Evolutionary conservation across 2,797 vertebrate species (phyloP), one percentile per base, ranked within the genome.

Genomic region (Pelodytes ibericus): DNA sequence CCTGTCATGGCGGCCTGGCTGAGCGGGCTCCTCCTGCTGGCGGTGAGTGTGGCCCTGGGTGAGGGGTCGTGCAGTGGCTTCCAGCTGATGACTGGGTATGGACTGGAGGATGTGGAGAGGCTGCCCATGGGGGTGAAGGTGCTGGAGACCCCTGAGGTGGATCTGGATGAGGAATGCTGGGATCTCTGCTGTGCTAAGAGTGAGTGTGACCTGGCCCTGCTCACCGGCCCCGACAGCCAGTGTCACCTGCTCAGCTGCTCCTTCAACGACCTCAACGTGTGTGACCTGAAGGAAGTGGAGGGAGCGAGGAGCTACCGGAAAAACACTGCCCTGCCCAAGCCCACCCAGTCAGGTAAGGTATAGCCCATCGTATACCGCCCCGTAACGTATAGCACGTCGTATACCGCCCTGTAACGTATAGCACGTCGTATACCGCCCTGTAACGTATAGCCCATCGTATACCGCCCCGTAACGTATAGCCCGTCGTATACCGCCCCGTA

Each of bases 331-430:
- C 69, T 69, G 3, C n/a, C 6, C 3, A 24, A 15, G 1, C 75
- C 70, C 11, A 39, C 13, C 1, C 70, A 56, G 56, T 22, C 65
- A 20, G 75, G 75, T 78, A 71, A 78, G n/a, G n/a, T n/a, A n/a
- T n/a, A n/a, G n/a, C n/a, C n/a, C n/a, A n/a, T n/a, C n/a, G n/a
- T n/a, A n/a, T n/a, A n/a, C n/a, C n/a, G n/a, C n/a, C n/a, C n/a
- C n/a, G n/a, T n/a, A n/a, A n/a, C n/a, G n/a, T n/a, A n/a, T n/a
- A n/a, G n/a, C n/a, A n/a, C n/a, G n/a, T n/a, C n/a, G n/a, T n/a
- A n/a, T n/a, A n/a, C n/a, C n/a, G n/a, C n/a, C n/a, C n/a, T n/a
- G n/a, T n/a, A n/a, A n/a, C n/a, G n/a, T n/a, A n/a, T n/a, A n/a
- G n/a, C n/a, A n/a, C n/a, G n/a, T n/a, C n/a, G n/a, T n/a, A n/a